Conservation (phyloP, 2,888 invertebrate genomes). For the Drosophila ezoana region DNA sequence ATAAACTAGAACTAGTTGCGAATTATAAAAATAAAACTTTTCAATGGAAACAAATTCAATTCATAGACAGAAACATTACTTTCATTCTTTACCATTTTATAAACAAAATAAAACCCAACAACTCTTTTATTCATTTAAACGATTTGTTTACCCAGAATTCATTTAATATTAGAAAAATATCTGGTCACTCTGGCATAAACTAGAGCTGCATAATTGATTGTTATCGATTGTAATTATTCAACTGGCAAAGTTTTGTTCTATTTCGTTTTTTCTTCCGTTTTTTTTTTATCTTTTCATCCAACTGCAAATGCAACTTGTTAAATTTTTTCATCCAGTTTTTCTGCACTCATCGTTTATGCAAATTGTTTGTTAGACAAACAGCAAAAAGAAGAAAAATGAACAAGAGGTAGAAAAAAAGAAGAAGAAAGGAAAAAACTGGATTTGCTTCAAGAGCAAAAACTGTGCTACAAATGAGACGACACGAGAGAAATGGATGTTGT, state of each 20-base stretch:
- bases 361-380: slow-evolving; percentile 43
- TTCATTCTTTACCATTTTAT: neutral
- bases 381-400: neutral
- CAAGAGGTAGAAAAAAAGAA: neutral
- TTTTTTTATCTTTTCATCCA: neutral
- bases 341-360: slow-evolving; percentile 37
- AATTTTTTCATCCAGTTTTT: slow-evolving; percentile 15
- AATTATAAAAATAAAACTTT: too few species aligned
- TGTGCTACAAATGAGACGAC: slow-evolving; percentile 32
- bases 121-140: neutral
- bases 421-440: slow-evolving; percentile 15
- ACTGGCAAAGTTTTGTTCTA: slow-evolving; percentile 43
- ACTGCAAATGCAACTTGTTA: slow-evolving; percentile 15
- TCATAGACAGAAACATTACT: too few species aligned
- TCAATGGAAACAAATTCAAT: too few species aligned
- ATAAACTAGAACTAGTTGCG: too few species aligned
- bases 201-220: slow-evolving; percentile 36
- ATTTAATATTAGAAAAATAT: slow-evolving; percentile 3
- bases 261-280: slow-evolving; percentile 10
- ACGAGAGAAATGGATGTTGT: slow-evolving; percentile 21
- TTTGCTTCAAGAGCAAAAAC: slow-evolving; percentile 10
- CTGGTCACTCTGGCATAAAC: neutral
- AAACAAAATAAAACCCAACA: too few species aligned
- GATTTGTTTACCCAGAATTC: slow-evolving; percentile 3
- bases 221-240: slow-evolving; percentile 66